phyloP scores from a whole-genome alignment of 2,888 invertebrate genomes.

The Gortyna flavago region DNA sequence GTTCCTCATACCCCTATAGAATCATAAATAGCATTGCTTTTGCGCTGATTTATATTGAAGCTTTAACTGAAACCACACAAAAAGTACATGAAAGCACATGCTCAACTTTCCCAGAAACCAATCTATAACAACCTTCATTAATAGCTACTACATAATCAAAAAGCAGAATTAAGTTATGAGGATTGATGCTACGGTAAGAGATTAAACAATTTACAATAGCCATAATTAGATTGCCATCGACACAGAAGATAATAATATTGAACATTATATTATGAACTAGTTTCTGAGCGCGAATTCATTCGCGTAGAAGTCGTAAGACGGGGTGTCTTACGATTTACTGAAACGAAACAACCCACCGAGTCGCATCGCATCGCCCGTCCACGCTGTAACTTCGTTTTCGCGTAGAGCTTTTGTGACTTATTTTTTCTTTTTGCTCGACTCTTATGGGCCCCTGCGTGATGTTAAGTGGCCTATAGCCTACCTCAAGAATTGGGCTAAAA shows the following conservation, averaged over 20 bases:
- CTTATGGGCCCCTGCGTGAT: too few species aligned
- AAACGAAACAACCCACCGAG: not conserved
- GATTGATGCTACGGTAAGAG: not conserved
- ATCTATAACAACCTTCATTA: not conserved
- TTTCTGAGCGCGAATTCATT: not conserved
- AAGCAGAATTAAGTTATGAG: not conserved
- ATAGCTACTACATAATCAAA: not conserved
- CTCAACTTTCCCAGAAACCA: not conserved
- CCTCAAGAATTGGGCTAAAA: not conserved
- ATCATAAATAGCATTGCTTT: not conserved
- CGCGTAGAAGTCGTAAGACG: not conserved
- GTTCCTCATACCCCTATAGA: too few species aligned
- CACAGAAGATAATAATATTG: not conserved
- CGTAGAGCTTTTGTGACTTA: too few species aligned
- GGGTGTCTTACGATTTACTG: too few species aligned
- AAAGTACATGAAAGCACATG: not conserved
- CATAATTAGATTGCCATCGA: not conserved
- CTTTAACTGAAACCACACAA: not conserved
- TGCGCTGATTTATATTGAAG: not conserved
- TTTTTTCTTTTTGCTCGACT: too few species aligned
- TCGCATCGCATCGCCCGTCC: not conserved
- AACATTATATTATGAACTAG: not conserved
- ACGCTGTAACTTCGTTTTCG: not conserved
- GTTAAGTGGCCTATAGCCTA: too few species aligned
- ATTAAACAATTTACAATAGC: not conserved